Percentiles rank a stretch among this genome's conserved stretches.
Conservation (phyloP, 2,113 vertebrate species). For the Asarcornis scutulata region DNA sequence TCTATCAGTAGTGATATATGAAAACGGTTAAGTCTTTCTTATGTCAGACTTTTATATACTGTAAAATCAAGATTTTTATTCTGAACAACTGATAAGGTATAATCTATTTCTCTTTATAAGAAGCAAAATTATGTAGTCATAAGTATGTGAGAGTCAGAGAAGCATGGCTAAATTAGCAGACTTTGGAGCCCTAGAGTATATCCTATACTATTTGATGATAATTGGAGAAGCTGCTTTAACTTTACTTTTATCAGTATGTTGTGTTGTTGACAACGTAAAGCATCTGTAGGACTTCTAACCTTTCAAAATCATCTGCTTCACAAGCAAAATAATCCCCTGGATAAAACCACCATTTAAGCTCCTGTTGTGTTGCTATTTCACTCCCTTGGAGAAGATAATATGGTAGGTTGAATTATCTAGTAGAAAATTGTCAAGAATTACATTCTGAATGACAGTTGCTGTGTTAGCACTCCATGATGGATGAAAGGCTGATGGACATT, state of each 20-base stretch:
- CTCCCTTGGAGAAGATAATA: slow-evolving; percentile 70
- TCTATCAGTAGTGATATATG: neutral
- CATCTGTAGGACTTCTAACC: slow-evolving; percentile 43
- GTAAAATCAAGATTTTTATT: slow-evolving; percentile 14
- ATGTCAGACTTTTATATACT: neutral
- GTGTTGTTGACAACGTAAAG: slow-evolving; percentile 51
- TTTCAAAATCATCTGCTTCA: slow-evolving; percentile 23
- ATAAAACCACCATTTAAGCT: slow-evolving; percentile 17
- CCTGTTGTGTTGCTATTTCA: slow-evolving; percentile 46
- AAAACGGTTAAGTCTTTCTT: neutral
- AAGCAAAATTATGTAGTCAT: neutral
- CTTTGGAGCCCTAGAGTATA: neutral
- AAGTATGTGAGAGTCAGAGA: neutral
- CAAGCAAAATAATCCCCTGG: slow-evolving; percentile 27
- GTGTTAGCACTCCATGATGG: slow-evolving; percentile 22
- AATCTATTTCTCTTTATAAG: neutral
- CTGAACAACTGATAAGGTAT: neutral
- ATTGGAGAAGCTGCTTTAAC: slow-evolving; percentile 53
- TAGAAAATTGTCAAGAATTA: slow-evolving; percentile 67
- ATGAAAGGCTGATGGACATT: slow-evolving; percentile 56
- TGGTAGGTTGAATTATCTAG: slow-evolving; percentile 53
- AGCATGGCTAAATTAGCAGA: neutral
- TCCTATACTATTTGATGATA: slow-evolving; percentile 15
- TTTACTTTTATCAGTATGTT: slow-evolving; percentile 12
- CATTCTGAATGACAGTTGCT: slow-evolving; percentile 67